A percentile compares a stretch with the other conserved stretches of the same genome.
Conservation (phyloP, 1,140 invertebrate species). For the Drosophila parabipectinata region DNA sequence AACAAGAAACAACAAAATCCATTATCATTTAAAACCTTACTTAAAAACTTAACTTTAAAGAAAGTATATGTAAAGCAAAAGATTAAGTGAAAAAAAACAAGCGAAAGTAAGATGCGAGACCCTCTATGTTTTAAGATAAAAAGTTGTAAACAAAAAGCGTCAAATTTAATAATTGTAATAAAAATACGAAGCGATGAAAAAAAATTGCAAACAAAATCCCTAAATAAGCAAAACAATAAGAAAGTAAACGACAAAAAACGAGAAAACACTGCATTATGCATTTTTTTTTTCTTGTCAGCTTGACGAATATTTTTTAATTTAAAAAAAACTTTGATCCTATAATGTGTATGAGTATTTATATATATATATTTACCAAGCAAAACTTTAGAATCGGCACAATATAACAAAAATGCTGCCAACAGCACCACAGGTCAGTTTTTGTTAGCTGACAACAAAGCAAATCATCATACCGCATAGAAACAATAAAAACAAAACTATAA, state of each 20-base stretch:
- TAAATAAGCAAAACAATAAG: slow-evolving; percentile 60
- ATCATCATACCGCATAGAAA: slow-evolving; percentile 33
- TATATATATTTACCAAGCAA: slow-evolving; percentile 63
- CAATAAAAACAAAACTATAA: slow-evolving; percentile 40
- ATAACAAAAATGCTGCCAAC: slow-evolving; percentile 60
- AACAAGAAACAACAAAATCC: slow-evolving; percentile 60
- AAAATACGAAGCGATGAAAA: slow-evolving; percentile 50
- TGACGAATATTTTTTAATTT: slow-evolving; percentile 67
- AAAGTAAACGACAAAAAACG: slow-evolving; percentile 25
- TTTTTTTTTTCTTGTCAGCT: slow-evolving; percentile 53
- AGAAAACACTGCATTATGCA: slow-evolving; percentile 24
- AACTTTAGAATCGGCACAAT: slow-evolving; percentile 39
- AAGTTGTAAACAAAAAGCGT: slow-evolving; percentile 74
- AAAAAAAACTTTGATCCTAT: slow-evolving; percentile 60
- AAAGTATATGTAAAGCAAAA: slow-evolving; percentile 64
- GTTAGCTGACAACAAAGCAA: slow-evolving; percentile 12
- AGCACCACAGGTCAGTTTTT: slow-evolving; percentile 22
- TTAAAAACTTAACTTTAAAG: slow-evolving; percentile 78
- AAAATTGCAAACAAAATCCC: slow-evolving; percentile 40
- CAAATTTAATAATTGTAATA: slow-evolving; percentile 66
- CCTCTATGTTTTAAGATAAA: slow-evolving; percentile 70
- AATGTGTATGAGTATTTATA: slow-evolving; percentile 65
- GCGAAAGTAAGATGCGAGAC: slow-evolving; percentile 64
- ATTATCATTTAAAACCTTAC: slow-evolving; percentile 77
- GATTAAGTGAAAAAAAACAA: slow-evolving; percentile 35